These are phyloP conservation scores for Andrena camellia DNA, from an alignment of 2,888 invertebrate species.

Conservation along the genomic window DNA sequence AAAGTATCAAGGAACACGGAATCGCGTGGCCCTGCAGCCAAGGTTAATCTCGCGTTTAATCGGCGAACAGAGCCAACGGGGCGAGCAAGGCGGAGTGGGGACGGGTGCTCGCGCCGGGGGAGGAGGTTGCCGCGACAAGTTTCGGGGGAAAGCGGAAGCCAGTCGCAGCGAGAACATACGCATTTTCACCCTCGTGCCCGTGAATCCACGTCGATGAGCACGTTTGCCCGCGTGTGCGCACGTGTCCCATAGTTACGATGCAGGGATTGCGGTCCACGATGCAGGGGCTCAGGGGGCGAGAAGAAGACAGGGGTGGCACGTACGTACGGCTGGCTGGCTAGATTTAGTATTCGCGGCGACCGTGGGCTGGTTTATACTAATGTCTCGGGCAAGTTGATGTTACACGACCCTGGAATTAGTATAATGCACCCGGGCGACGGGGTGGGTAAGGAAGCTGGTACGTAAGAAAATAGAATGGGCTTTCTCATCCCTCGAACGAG, in stretches of 20 bases:
- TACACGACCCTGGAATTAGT: conserved; percentile 78
- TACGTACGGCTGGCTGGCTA: conserved; percentile 51
- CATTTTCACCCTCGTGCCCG: conserved; percentile 22
- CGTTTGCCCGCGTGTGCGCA: background rate
- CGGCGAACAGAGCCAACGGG: conserved; percentile 43
- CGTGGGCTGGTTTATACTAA: conserved; percentile 76
- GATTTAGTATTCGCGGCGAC: conserved; percentile 73
- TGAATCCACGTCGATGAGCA: conserved; percentile 15
- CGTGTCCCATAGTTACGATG: conserved; percentile 52
- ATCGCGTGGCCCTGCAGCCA: conserved; percentile 45
- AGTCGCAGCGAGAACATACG: conserved; percentile 43
- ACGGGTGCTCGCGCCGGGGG: conserved; percentile 23
- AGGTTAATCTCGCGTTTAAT: conserved; percentile 67
- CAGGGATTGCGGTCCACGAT: conserved; percentile 51
- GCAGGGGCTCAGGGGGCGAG: background rate
- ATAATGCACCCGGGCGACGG: conserved; percentile 70
- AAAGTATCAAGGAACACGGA: conserved; percentile 61
- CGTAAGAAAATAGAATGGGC: conserved; percentile 13
- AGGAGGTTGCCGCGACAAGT: conserved; percentile 56
- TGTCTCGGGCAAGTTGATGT: conserved; percentile 76
- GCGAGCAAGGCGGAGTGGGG: background rate
- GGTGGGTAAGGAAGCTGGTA: background rate
- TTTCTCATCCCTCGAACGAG: background rate
- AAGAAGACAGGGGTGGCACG: conserved; percentile 44
- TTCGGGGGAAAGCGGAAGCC: conserved; percentile 55